Evolutionary conservation across 2,113 vertebrate genomes (phyloP).

Genomic region (Megaleporinus macrocephalus): DNA sequence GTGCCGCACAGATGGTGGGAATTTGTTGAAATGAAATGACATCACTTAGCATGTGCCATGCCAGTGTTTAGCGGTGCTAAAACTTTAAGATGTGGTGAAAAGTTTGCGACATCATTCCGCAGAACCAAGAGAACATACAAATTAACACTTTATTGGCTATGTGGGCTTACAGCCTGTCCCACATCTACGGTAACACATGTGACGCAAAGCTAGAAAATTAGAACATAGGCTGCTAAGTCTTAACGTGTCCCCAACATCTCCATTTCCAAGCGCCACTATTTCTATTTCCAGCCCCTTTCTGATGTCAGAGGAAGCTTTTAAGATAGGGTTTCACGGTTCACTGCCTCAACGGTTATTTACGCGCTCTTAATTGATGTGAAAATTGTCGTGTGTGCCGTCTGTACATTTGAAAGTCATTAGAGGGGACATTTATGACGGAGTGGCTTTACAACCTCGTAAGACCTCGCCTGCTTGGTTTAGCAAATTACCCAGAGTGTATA

Average conservation of each 20-base stretch:
- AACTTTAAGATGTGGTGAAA: conserved; percentile 18
- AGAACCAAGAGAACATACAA: conserved; percentile 38
- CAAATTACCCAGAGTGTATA: conserved; percentile 67
- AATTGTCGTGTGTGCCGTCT: conserved; percentile 66
- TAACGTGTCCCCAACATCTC: not conserved
- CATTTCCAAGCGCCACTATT: conserved; percentile 18
- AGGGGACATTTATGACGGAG: conserved; percentile 57
- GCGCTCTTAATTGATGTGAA: conserved; percentile 69
- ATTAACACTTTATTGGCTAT: conserved; percentile 24
- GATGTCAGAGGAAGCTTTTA: conserved; percentile 48
- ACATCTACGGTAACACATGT: conserved; percentile 38
- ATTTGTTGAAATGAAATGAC: conserved; percentile 13
- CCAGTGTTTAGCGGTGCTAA: conserved; percentile 12
- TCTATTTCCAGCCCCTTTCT: conserved; percentile 38
- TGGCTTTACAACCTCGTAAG: conserved; percentile 66
- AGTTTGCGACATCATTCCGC: conserved; percentile 26
- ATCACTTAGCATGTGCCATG: conserved; percentile 7
- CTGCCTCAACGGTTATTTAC: conserved; percentile 63
- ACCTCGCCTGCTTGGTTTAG: conserved; percentile 62
- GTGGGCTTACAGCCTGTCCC: conserved; percentile 18
- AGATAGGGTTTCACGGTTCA: conserved; percentile 54
- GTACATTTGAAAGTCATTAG: conserved; percentile 71
- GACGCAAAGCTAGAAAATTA: conserved; percentile 4
- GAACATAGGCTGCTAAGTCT: not conserved
- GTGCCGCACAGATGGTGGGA: conserved; percentile 1